These are phyloP conservation scores for Mythimna albipuncta DNA, from an alignment of 2,888 invertebrate species.

Conservation along the genomic window DNA sequence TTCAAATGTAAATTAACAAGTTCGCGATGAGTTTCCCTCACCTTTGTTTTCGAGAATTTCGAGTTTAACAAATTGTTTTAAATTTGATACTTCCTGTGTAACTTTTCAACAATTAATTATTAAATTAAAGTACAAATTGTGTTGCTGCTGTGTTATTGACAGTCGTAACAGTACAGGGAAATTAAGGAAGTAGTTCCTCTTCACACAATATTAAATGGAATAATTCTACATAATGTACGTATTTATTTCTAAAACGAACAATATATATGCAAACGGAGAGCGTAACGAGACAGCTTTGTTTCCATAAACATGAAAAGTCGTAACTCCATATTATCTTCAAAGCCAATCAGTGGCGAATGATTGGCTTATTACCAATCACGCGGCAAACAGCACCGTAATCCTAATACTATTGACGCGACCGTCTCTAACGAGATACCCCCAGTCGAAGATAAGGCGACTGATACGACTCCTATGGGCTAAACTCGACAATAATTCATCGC, in stretches of 20 bases:
- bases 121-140: conserved; percentile 5
- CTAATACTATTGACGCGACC: conserved; percentile 59
- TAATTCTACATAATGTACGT: neutral
- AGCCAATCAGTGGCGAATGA: conserved; percentile 60
- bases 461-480: conserved; percentile 35
- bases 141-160: neutral
- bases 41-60: conserved; percentile 23
- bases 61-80: conserved; percentile 14
- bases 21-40: conserved; percentile 15
- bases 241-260: conserved; percentile 11
- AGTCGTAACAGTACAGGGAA: neutral
- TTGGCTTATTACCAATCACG: conserved; percentile 62
- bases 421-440: conserved; percentile 58
- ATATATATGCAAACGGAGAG: conserved; percentile 8
- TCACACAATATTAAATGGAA: neutral
- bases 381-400: conserved; percentile 55
- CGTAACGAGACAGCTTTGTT: conserved; percentile 38
- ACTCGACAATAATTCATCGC: conserved; percentile 42
- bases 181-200: neutral
- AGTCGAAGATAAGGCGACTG: conserved; percentile 51
- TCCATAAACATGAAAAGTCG: conserved; percentile 51
- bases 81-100: neutral
- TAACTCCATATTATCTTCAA: conserved; percentile 54
- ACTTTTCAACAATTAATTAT: conserved; percentile 13
- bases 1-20: conserved; percentile 29